A percentile compares a stretch with the other conserved stretches of the same genome.
phyloP scores from a whole-genome alignment of 2,797 vertebrate species.

The Muraenolepis orangiensis region DNA sequence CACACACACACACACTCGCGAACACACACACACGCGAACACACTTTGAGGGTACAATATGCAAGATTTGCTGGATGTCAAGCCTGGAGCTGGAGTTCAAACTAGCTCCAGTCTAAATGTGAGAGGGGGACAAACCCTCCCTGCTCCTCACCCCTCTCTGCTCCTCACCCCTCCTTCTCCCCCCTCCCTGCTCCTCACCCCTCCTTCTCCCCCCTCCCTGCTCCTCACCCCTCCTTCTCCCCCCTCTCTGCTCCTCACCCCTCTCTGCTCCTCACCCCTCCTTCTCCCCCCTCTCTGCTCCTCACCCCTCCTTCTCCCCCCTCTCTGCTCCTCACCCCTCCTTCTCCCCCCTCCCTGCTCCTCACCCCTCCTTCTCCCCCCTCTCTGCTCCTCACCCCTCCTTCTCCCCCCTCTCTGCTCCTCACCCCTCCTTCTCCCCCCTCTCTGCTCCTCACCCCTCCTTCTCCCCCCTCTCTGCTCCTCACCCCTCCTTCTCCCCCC shows the following conservation, averaged over 20 bases:
- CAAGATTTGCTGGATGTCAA: background rate
- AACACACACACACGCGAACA: slow-evolving; percentile 3
- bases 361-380: too few species aligned
- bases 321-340: background rate
- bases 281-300: background rate
- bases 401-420: background rate
- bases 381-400: background rate
- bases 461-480: background rate
- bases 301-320: too few species aligned
- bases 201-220: background rate
- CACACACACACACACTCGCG: slow-evolving; percentile 5
- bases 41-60: background rate
- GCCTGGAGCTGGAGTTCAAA: too few species aligned
- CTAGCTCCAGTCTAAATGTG: background rate
- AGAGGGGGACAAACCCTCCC: too few species aligned
- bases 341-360: background rate
- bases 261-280: background rate
- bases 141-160: too few species aligned
- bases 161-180: background rate
- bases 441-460: background rate
- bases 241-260: too few species aligned
- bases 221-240: background rate
- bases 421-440: too few species aligned
- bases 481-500: too few species aligned
- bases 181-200: background rate